phyloP scores from a whole-genome alignment of 2,797 vertebrate genomes.

The Oreortyx pictus region DNA sequence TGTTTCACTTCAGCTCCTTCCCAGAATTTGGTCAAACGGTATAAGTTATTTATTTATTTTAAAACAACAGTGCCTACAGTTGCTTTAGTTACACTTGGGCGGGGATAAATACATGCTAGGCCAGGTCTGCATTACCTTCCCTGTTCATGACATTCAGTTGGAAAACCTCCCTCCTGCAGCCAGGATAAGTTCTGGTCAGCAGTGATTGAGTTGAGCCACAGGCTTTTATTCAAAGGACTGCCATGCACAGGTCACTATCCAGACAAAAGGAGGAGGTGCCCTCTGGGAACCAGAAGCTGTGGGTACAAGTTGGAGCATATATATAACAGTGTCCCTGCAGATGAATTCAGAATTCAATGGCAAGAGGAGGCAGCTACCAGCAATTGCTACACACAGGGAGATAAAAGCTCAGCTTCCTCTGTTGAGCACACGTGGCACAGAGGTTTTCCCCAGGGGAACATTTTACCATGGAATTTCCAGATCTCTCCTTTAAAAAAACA shows the following conservation, averaged over 20 bases:
- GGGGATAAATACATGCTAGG: background rate
- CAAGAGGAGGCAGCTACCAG: background rate
- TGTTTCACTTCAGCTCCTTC: background rate
- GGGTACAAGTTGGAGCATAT: background rate
- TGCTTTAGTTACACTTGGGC: background rate
- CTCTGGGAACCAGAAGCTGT: background rate
- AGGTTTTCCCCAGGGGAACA: background rate
- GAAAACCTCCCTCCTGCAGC: background rate
- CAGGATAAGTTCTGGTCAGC: background rate
- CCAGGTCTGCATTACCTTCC: background rate
- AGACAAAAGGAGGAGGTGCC: background rate
- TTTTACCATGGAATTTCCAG: constrained; percentile 1
- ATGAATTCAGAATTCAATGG: background rate
- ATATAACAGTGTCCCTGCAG: background rate
- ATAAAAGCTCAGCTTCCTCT: background rate
- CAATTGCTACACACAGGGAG: background rate
- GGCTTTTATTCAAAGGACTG: background rate
- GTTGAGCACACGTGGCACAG: background rate
- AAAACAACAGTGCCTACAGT: background rate
- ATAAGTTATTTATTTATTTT: background rate
- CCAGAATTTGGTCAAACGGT: background rate
- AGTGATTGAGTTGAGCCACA: background rate
- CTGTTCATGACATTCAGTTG: background rate
- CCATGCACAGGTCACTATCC: background rate
- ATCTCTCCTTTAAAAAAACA: background rate